Base-by-base conservation (phyloP, 2,113 vertebrate genomes). In the Anguilla rostrata region DNA sequence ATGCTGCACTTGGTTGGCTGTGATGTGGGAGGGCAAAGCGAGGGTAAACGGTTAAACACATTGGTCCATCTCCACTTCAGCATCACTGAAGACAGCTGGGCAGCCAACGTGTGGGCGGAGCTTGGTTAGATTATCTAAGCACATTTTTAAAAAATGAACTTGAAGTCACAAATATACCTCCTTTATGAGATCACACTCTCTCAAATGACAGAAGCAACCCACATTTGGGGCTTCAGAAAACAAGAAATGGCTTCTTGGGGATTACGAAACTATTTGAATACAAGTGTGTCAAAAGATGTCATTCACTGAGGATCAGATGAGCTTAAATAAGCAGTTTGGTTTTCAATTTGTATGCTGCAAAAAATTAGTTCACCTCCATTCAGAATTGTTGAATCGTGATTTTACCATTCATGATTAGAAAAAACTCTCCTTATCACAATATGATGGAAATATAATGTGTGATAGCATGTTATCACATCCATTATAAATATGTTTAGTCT, bases 1-100 rank as follows among this genome's bases (percentile, higher is more conserved):
- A 95, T 94, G 95, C 94, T 95, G 93, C 96, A 96, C 96, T 97
- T 95, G 94, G 97, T 95, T 97, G 95, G 96, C 82, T 94, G 92
- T 87, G 66, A 92, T 40, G 95, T 91, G 90, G 90, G 91, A 94
- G 97, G 96, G 96, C 97, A 89, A 90, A 87, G 87, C 34, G 90
- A 92, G 93, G 91, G 93, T 92, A 91, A 93, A 92, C 91, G 87
- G 91, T 93, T 94, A 94, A 94, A 93, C 92, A 90, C 91, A 91
- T 90, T 22, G 88, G 92, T 91, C 90, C 90, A 89, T 92, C 92
- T 94, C 91, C 92, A 94, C 87, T 90, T 90, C 89, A 93, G 93
- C 92, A 90, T 86, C 84, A 91, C 53, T 88, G 87, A 90, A 78
- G 88, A 86, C 94, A 95, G 92, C 93, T 95, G 94, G 90, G 93